These are phyloP conservation scores for Phylloscopus collybita DNA, from an alignment of 2,797 vertebrate genomes.

Conservation along the genomic window DNA sequence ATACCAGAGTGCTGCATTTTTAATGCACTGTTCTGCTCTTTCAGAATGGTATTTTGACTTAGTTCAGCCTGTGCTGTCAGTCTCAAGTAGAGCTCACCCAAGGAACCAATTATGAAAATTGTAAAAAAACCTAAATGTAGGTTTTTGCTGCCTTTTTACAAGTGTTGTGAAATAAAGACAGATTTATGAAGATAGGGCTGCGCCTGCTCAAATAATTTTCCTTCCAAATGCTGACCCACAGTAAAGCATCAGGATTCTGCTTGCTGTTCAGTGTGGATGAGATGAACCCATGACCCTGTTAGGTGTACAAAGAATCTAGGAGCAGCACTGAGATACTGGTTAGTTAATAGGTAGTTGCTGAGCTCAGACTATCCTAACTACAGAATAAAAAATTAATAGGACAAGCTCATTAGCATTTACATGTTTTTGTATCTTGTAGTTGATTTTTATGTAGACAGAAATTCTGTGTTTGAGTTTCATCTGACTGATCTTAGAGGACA, in stretches of 20 bases:
- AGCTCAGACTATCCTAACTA: neutral
- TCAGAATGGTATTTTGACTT: conserved; percentile 7
- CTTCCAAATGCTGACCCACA: neutral
- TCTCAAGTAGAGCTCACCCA: neutral
- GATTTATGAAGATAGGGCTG: neutral
- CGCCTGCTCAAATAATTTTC: neutral
- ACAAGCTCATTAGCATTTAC: neutral
- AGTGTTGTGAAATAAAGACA: neutral
- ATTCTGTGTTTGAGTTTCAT: neutral
- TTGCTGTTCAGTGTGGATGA: neutral
- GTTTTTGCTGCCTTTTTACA: neutral
- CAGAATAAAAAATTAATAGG: neutral
- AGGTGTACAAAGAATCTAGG: neutral
- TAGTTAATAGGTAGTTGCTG: neutral
- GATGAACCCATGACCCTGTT: neutral
- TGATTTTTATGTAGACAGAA: neutral
- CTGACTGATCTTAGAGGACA: neutral
- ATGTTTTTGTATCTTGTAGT: neutral
- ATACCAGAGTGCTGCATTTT: conserved; percentile 47
- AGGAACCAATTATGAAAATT: neutral
- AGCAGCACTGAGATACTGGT: neutral
- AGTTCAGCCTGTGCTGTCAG: neutral
- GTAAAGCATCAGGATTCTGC: neutral
- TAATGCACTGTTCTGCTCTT: conserved; percentile 6
- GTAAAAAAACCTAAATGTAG: neutral